Percentiles rank a stretch among this genome's conserved stretches.
Conservation (phyloP, 2,797 vertebrate species). For the Chelon auratus region DNA sequence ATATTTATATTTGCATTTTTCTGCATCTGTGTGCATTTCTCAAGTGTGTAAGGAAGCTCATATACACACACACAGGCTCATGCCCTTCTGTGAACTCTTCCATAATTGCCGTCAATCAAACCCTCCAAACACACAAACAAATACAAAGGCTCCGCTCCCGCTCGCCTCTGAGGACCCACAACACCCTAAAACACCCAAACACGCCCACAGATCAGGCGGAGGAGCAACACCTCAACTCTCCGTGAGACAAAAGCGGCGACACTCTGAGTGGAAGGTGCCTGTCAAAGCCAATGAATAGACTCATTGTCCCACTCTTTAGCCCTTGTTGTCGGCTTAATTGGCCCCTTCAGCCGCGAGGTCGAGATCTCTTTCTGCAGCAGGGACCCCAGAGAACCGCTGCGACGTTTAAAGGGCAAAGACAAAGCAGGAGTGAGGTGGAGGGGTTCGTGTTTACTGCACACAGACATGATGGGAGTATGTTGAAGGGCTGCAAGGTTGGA, state of each 20-base stretch:
- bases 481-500: slow-evolving; percentile 13
- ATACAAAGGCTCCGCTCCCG: slow-evolving; percentile 57
- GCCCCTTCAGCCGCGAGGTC: slow-evolving; percentile 57
- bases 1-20: slow-evolving; percentile 21
- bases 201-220: slow-evolving; percentile 30
- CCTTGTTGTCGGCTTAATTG: slow-evolving; percentile 69
- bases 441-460: slow-evolving; percentile 59
- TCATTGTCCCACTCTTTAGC: slow-evolving; percentile 62
- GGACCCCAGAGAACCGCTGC: slow-evolving; percentile 25
- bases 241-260: slow-evolving; percentile 57
- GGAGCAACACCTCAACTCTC: slow-evolving; percentile 41
- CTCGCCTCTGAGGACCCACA: slow-evolving; percentile 36
- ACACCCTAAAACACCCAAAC: slow-evolving; percentile 25
- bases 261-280: slow-evolving; percentile 54
- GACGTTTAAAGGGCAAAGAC: slow-evolving; percentile 25
- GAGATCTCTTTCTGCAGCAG: slow-evolving; percentile 49
- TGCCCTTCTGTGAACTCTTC: slow-evolving; percentile 56
- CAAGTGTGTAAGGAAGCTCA: neutral
- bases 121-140: slow-evolving; percentile 63
- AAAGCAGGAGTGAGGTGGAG: slow-evolving; percentile 26
- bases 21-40: slow-evolving; percentile 9
- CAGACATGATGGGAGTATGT: slow-evolving; percentile 34
- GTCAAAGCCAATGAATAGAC: slow-evolving; percentile 56
- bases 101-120: slow-evolving; percentile 77
- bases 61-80: slow-evolving; percentile 21